Percentiles rank a stretch among this genome's conserved stretches.
These are phyloP conservation scores for Vollenhovia emeryi DNA, from an alignment of 1,140 invertebrate species.

Conservation along the genomic window DNA sequence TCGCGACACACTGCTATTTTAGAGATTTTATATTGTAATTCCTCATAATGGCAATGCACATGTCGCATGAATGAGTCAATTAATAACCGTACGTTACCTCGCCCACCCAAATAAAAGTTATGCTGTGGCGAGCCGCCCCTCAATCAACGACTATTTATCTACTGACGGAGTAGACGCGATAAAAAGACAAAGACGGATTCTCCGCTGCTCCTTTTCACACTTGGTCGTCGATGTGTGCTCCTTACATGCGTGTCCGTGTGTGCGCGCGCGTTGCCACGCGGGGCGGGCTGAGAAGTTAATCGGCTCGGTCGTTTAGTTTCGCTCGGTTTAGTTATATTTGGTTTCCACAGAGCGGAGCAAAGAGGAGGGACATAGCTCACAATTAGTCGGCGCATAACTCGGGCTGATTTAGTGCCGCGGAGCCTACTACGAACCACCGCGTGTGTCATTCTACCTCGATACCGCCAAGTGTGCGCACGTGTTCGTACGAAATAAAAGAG, in stretches of 20 bases:
- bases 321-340: slow-evolving; percentile 84
- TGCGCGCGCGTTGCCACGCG: slow-evolving; percentile 18
- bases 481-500: slow-evolving; percentile 3
- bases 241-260: neutral
- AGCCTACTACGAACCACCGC: slow-evolving; percentile 51
- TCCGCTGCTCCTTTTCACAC: neutral
- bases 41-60: slow-evolving; percentile 10
- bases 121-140: neutral
- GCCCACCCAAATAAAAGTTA: slow-evolving; percentile 37
- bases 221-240: neutral
- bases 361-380: slow-evolving; percentile 76
- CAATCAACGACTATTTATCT: slow-evolving; percentile 55
- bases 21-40: neutral
- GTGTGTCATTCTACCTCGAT: slow-evolving; percentile 65
- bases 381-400: slow-evolving; percentile 85
- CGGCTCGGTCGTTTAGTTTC: slow-evolving; percentile 79
- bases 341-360: slow-evolving; percentile 75
- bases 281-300: slow-evolving; percentile 79
- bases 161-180: slow-evolving; percentile 9
- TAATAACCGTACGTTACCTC: slow-evolving; percentile 18
- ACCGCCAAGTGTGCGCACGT: slow-evolving; percentile 9
- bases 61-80: slow-evolving; percentile 17
- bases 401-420: slow-evolving; percentile 80
- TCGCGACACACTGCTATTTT: neutral
- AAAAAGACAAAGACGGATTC: slow-evolving; percentile 28